Evolutionary conservation across 2,113 vertebrate genomes (phyloP).

Genomic region (Ursus arctos): DNA sequence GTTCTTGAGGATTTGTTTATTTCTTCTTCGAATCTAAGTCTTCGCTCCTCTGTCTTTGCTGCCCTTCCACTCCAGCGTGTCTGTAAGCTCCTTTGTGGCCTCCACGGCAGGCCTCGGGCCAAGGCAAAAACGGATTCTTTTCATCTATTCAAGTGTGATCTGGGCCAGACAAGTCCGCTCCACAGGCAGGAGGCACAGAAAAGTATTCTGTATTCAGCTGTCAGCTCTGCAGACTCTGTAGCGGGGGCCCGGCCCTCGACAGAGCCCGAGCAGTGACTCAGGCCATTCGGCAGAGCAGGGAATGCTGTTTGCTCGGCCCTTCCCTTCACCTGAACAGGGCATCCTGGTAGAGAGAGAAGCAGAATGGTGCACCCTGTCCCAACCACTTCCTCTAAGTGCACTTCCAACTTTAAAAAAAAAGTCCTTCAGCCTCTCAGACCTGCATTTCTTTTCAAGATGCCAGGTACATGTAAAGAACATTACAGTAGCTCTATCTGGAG

Average conservation of each 20-base stretch:
- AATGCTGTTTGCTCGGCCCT: background rate
- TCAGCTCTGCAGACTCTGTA: constrained; percentile 26
- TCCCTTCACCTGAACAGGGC: constrained; percentile 60
- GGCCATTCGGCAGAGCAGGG: constrained; percentile 19
- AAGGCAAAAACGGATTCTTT: constrained; percentile 80
- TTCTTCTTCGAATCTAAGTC: background rate
- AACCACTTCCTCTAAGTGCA: background rate
- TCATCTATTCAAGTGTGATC: constrained; percentile 85
- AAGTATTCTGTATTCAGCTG: constrained; percentile 78
- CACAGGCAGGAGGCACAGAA: constrained; percentile 74
- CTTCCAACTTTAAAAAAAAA: background rate
- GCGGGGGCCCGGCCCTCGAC: constrained; percentile 55
- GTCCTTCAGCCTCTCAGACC: background rate
- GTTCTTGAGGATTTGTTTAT: constrained; percentile 29
- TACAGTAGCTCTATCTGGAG: background rate
- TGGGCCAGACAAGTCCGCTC: constrained; percentile 83
- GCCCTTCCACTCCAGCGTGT: constrained; percentile 52
- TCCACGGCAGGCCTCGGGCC: constrained; percentile 68
- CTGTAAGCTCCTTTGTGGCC: constrained; percentile 74
- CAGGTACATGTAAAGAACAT: background rate
- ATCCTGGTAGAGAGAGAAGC: background rate
- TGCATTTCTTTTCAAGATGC: background rate
- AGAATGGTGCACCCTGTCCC: background rate
- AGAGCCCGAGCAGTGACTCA: background rate
- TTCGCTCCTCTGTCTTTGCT: constrained; percentile 42